Evolutionary conservation across 2,797 vertebrate species (phyloP).

Genomic region (Enteromius thamalakanensis): DNA sequence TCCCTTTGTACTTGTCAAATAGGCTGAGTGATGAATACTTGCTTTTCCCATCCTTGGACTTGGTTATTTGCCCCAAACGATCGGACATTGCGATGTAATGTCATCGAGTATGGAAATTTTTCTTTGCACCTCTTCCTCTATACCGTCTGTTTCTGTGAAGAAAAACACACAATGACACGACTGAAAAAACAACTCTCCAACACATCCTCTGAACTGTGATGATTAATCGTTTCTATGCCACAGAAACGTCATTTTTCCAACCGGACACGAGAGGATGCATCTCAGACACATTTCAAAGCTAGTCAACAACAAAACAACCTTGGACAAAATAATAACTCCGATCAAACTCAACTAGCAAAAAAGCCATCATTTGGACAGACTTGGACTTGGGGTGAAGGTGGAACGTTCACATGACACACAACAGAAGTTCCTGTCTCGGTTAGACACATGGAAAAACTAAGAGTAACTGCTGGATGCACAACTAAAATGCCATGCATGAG

Average conservation of each 20-base stretch:
- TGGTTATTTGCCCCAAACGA: slow-evolving; percentile 99
- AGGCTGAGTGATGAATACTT: slow-evolving; percentile 99
- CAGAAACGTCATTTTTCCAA: not conserved
- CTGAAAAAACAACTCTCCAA: not conserved
- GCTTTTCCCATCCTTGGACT: slow-evolving; percentile 99
- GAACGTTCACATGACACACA: not conserved
- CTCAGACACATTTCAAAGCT: not conserved
- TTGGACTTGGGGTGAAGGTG: not conserved
- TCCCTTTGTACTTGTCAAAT: slow-evolving; percentile 99
- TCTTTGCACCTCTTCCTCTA: slow-evolving; percentile 92
- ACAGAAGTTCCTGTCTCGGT: not conserved
- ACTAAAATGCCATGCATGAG: not conserved
- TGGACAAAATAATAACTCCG: not conserved
- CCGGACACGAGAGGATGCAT: not conserved
- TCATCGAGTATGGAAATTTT: slow-evolving; percentile 99
- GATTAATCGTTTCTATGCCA: not conserved
- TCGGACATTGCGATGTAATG: slow-evolving; percentile 99
- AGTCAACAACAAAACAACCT: not conserved
- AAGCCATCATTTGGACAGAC: not conserved
- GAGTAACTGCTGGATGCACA: not conserved
- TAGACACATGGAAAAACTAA: not conserved
- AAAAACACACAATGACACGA: slow-evolving; percentile 17
- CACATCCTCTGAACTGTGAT: not conserved
- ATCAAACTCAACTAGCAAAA: not conserved
- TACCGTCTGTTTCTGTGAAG: slow-evolving; percentile 83